Evolutionary conservation across 2,113 vertebrate species (phyloP).

Genomic region (Meleagris gallopavo): DNA sequence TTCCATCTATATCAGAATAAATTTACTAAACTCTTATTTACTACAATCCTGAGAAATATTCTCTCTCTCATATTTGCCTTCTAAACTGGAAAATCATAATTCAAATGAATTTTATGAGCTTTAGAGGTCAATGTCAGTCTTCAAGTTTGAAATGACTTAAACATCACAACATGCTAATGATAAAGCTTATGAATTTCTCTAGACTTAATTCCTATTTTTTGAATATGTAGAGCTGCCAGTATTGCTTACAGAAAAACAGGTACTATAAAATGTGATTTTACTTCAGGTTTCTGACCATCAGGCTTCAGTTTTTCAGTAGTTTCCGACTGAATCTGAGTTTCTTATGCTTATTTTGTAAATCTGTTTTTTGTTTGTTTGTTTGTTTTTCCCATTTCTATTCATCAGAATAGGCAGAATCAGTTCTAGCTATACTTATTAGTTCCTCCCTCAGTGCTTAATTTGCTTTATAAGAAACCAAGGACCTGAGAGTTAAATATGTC

Average conservation of each 20-base stretch:
- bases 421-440: neutral
- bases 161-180: neutral
- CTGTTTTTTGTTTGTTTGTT: neutral
- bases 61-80: neutral
- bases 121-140: neutral
- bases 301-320: neutral
- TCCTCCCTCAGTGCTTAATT: neutral
- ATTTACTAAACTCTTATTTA: neutral
- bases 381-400: fast-evolving
- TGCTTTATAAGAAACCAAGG: neutral
- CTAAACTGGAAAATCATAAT: neutral
- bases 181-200: neutral
- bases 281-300: neutral
- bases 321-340: neutral
- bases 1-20: neutral
- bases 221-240: neutral
- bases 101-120: neutral
- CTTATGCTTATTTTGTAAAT: neutral
- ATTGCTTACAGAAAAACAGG: neutral
- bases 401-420: neutral
- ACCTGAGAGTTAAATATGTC: neutral
- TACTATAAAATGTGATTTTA: neutral
- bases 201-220: neutral
- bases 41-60: neutral
- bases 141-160: neutral